These are phyloP conservation scores for Steatocranus sp. DNA, from an alignment of 2,797 vertebrate genomes.

Conservation along the genomic window DNA sequence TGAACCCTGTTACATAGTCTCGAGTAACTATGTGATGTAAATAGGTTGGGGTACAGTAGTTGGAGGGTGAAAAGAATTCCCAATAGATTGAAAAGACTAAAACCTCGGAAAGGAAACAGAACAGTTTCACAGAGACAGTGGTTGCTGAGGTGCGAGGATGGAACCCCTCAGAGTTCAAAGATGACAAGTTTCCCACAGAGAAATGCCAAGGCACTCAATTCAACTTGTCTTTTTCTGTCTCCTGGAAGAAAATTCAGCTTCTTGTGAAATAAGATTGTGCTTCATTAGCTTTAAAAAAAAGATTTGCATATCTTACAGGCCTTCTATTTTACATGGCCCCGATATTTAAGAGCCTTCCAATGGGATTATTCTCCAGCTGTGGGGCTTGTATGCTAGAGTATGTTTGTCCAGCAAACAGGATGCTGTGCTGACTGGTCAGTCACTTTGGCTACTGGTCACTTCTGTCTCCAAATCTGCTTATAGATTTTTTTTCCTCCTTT, in stretches of 20 bases:
- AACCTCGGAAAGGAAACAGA: background rate
- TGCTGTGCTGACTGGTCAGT: constrained; percentile 48
- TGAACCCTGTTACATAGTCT: background rate
- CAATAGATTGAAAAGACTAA: background rate
- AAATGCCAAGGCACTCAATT: constrained; percentile 55
- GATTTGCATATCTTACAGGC: constrained; percentile 73
- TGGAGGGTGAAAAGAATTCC: background rate
- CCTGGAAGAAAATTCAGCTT: constrained; percentile 59
- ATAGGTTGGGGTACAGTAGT: constrained; percentile 20
- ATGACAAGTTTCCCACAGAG: constrained; percentile 75
- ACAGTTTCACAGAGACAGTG: constrained; percentile 20
- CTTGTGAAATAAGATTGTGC: constrained; percentile 68
- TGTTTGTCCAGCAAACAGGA: constrained; percentile 75
- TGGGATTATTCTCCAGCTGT: constrained; percentile 67
- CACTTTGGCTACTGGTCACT: constrained; percentile 66
- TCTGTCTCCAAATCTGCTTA: constrained; percentile 85
- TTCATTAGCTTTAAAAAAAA: constrained; percentile 71
- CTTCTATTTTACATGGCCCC: constrained; percentile 44
- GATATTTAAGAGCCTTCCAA: constrained; percentile 59
- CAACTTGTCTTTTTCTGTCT: constrained; percentile 44
- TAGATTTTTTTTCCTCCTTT: constrained; percentile 79
- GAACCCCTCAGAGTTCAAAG: constrained; percentile 66
- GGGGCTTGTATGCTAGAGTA: constrained; percentile 27
- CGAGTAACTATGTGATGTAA: background rate
- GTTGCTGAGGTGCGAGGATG: constrained; percentile 45